These are phyloP conservation scores for Dynastes hyllus DNA, from an alignment of 2,888 invertebrate species.

Conservation along the genomic window DNA sequence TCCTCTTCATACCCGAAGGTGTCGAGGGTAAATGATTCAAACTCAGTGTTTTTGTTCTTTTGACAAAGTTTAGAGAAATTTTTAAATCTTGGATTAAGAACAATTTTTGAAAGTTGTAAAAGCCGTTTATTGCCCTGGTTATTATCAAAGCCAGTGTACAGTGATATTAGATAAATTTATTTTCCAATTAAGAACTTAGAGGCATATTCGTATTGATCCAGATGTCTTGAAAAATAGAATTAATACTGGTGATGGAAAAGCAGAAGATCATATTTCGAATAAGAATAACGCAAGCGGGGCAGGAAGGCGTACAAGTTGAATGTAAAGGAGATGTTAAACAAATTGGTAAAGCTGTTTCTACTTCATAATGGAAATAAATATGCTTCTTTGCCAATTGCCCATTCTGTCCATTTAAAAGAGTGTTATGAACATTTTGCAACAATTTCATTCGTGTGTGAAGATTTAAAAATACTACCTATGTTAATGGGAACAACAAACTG, in stretches of 20 bases:
- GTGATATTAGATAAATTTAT: conserved; percentile 67
- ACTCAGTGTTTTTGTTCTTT: too few relatives aligned
- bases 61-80: too few relatives aligned
- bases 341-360: conserved; percentile 72
- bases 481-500: too few relatives aligned
- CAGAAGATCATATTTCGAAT: conserved; percentile 18
- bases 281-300: conserved; percentile 58
- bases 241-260: neutral
- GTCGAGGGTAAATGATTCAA: too few relatives aligned
- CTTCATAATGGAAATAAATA: too few relatives aligned
- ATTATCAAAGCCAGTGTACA: conserved; percentile 74
- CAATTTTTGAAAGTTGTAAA: conserved; percentile 71
- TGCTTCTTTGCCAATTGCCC: too few relatives aligned
- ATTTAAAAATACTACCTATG: too few relatives aligned
- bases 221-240: conserved; percentile 52
- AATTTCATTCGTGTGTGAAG: too few relatives aligned
- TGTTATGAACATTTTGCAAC: too few relatives aligned
- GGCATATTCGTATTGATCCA: conserved; percentile 64
- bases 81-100: conserved; percentile 64
- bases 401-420: too few relatives aligned
- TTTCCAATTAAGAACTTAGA: conserved; percentile 69
- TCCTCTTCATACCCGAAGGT: too few relatives aligned
- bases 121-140: conserved; percentile 71
- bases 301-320: conserved; percentile 71
- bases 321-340: conserved; percentile 72